phyloP scores from a whole-genome alignment of 2,888 invertebrate species.

The Tridacna gigas region DNA sequence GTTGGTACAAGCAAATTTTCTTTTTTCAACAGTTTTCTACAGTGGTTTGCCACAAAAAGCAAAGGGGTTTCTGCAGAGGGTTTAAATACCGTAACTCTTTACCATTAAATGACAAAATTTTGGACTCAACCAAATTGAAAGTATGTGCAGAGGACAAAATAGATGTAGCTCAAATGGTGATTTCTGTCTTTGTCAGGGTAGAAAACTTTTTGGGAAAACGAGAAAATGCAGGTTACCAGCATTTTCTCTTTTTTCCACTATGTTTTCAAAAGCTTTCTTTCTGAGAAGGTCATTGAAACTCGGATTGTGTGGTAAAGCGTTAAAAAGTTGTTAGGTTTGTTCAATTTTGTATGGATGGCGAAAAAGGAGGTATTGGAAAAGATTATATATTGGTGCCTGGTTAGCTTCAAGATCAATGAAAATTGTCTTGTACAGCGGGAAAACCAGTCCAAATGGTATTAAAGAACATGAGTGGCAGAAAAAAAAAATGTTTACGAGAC shows the following conservation, averaged over 20 bases:
- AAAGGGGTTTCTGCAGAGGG: too few species aligned
- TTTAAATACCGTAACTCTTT: too few species aligned
- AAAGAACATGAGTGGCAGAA: background rate
- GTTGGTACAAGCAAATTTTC: too few species aligned
- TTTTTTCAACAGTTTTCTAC: too few species aligned
- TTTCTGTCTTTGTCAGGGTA: too few species aligned
- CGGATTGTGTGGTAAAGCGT: background rate
- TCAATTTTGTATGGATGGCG: too few species aligned
- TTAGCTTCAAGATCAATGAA: background rate
- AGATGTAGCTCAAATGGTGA: too few species aligned
- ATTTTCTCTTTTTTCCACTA: background rate
- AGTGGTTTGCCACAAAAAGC: too few species aligned
- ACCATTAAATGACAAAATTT: too few species aligned
- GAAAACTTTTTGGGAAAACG: too few species aligned
- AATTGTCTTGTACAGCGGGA: background rate
- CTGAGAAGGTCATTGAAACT: background rate
- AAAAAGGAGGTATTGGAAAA: background rate
- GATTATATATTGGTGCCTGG: background rate
- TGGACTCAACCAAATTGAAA: too few species aligned
- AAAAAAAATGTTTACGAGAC: background rate
- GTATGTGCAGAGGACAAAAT: too few species aligned
- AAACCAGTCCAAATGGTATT: slow-evolving; percentile 3
- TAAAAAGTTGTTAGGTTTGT: background rate
- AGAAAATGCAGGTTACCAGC: background rate
- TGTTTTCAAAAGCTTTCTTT: background rate